A percentile compares a stretch with the other conserved stretches of the same genome.
Evolutionary conservation across 2,113 vertebrate species (phyloP).

Genomic region (Oostethus manadensis): DNA sequence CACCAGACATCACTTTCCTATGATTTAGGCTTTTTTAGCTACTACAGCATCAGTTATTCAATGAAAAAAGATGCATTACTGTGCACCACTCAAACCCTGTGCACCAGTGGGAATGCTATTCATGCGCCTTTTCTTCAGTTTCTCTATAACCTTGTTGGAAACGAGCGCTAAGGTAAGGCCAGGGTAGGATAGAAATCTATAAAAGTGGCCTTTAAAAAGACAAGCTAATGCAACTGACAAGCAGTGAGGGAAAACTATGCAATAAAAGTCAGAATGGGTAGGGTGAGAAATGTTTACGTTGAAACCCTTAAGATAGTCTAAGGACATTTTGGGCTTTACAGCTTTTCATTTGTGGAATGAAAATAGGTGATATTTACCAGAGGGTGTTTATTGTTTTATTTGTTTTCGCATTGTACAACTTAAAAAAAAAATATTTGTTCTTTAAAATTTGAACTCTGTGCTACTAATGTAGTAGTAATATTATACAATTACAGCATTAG

Average conservation of each 20-base stretch:
- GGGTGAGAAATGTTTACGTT: background rate
- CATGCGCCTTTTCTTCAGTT: constrained; percentile 17
- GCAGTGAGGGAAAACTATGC: constrained; percentile 18
- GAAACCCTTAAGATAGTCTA: background rate
- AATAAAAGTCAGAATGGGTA: constrained; percentile 5
- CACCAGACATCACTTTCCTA: background rate
- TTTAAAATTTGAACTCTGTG: too few species aligned
- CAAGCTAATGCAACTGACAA: constrained; percentile 22
- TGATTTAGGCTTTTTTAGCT: background rate
- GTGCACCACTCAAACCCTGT: constrained; percentile 17
- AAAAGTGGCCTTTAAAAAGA: constrained; percentile 19
- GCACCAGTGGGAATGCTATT: constrained; percentile 15
- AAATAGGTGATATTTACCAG: too few species aligned
- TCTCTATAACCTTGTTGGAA: constrained; percentile 19
- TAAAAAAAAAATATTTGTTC: too few species aligned
- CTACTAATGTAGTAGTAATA: too few species aligned
- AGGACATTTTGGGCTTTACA: too few species aligned
- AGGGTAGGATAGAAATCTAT: constrained; percentile 1
- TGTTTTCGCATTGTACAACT: too few species aligned
- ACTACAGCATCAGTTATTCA: background rate
- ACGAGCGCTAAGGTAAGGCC: constrained; percentile 3
- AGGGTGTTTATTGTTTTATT: too few species aligned
- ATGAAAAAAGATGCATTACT: background rate
- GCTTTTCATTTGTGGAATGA: too few species aligned
- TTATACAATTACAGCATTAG: too few species aligned